These are phyloP conservation scores for Palythoa heliodiscus DNA, from an alignment of 92 coral and sea anemone genomes.

Conservation along the genomic window DNA sequence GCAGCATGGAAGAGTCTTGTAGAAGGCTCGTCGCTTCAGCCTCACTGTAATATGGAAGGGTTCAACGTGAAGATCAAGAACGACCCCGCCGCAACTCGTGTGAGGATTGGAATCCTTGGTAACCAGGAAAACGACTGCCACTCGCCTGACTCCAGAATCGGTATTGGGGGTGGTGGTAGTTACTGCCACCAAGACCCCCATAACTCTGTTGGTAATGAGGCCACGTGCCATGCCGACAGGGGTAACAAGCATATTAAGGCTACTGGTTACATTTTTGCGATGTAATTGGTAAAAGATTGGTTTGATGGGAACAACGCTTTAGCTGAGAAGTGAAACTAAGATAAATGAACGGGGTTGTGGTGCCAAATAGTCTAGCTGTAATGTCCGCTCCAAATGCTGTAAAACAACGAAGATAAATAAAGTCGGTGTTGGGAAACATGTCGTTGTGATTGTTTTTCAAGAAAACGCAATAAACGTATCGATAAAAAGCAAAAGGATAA, in stretches of 20 bases:
- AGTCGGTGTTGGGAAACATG: too few species aligned
- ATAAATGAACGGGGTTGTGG: too few species aligned
- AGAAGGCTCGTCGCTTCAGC: slow-evolving; percentile 51
- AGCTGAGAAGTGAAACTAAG: too few species aligned
- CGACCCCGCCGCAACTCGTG: background rate
- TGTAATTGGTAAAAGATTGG: background rate
- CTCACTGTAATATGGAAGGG: slow-evolving; percentile 48
- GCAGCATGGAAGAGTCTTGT: slow-evolving; percentile 43
- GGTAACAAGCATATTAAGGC: background rate
- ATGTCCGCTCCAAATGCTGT: too few species aligned
- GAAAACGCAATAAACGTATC: too few species aligned
- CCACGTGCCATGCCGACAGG: slow-evolving; percentile 30
- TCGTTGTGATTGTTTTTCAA: too few species aligned
- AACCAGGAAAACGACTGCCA: slow-evolving; percentile 55
- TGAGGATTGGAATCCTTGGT: slow-evolving; percentile 55
- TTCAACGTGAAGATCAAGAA: slow-evolving; percentile 30
- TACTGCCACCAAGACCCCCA: slow-evolving; percentile 34
- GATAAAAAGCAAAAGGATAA: too few species aligned
- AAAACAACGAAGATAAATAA: too few species aligned
- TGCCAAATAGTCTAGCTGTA: too few species aligned
- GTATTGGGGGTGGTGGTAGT: slow-evolving; percentile 53
- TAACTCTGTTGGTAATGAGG: slow-evolving; percentile 57
- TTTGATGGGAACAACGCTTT: too few species aligned
- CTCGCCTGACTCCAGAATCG: slow-evolving; percentile 56
- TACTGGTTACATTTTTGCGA: slow-evolving; percentile 6